Conservation (phyloP, 2,797 vertebrate species). For the Cuniculus paca region DNA sequence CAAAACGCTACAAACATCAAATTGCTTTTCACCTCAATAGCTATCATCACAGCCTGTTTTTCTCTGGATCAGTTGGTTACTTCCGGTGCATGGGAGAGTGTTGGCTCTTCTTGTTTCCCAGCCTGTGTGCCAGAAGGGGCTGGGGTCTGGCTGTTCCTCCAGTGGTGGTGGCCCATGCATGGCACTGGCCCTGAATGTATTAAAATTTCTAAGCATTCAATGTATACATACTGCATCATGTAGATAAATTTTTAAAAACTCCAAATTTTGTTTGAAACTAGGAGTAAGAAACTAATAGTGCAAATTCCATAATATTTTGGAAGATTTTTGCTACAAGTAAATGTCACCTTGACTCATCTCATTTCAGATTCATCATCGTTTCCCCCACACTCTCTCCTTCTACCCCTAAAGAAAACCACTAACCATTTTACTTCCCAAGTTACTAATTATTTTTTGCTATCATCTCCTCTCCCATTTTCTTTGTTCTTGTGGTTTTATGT, state of each 20-base stretch:
- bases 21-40: no score
- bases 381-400: not conserved
- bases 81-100: no score
- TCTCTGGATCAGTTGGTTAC: no score
- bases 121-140: no score
- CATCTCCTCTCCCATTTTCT: not conserved
- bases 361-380: not conserved
- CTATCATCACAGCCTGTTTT: no score
- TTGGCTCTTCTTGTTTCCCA: no score
- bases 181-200: no score
- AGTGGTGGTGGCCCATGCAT: no score
- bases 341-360: not conserved
- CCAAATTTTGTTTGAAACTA: not conserved
- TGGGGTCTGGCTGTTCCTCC: no score
- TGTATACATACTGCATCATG: not conserved
- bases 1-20: no score
- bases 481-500: not conserved
- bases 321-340: not conserved
- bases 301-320: not conserved
- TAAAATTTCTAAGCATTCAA: not conserved
- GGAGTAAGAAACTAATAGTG: not conserved
- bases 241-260: not conserved
- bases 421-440: not conserved
- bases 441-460: not conserved
- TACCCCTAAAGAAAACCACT: not conserved